A percentile compares a stretch with the other conserved stretches of the same genome.
Evolutionary conservation across 2,888 invertebrate species (phyloP).

Genomic region (Holacanthella duospinosa): DNA sequence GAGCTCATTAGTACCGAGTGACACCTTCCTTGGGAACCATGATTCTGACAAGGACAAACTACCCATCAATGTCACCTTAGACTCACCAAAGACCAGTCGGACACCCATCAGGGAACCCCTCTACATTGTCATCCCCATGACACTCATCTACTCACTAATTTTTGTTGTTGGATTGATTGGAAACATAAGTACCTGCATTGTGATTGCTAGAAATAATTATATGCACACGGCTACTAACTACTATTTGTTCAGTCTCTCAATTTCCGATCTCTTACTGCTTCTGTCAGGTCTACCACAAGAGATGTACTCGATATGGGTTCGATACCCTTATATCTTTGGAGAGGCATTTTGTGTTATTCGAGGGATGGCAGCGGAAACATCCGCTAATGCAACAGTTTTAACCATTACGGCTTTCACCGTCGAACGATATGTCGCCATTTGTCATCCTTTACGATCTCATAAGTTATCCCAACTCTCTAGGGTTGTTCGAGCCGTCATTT

Average conservation of each 20-base stretch:
- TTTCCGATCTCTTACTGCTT: constrained; percentile 63
- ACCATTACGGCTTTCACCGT: constrained; percentile 76
- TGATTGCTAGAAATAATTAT: constrained; percentile 61
- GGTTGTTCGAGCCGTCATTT: constrained; percentile 65
- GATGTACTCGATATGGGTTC: constrained; percentile 62
- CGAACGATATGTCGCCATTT: constrained; percentile 76
- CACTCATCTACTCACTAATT: constrained; percentile 56
- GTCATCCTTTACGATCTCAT: constrained; percentile 71
- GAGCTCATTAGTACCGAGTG: neutral
- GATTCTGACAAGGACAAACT: neutral
- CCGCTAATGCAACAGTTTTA: constrained; percentile 68
- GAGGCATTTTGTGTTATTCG: constrained; percentile 65
- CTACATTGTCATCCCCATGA: constrained; percentile 55
- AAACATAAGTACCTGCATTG: constrained; percentile 66
- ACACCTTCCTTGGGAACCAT: neutral
- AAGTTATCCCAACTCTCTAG: constrained; percentile 73
- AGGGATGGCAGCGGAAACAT: constrained; percentile 73
- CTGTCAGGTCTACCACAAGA: constrained; percentile 70
- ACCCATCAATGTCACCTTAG: neutral
- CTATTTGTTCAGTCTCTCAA: constrained; percentile 66
- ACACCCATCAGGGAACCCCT: constrained; percentile 46
- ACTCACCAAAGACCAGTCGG: neutral
- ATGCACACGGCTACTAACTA: constrained; percentile 77
- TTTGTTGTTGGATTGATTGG: constrained; percentile 66
- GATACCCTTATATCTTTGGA: constrained; percentile 61